A percentile compares a stretch with the other conserved stretches of the same genome.
These are phyloP conservation scores for Halichoeres trimaculatus DNA, from an alignment of 2,113 vertebrate species.

Conservation along the genomic window DNA sequence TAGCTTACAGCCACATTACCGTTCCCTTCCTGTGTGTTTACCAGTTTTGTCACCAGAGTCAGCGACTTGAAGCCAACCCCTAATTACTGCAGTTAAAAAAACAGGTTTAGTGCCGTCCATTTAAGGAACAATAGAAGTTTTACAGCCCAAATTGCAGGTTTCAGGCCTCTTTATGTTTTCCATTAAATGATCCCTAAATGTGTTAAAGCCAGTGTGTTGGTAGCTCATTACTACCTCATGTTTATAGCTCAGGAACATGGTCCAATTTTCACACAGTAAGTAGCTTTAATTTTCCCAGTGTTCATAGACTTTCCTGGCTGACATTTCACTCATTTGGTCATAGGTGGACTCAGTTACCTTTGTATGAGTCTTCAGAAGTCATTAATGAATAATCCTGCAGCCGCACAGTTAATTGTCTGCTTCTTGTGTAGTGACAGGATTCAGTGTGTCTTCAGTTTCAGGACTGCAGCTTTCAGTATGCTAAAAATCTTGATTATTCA, in stretches of 20 bases:
- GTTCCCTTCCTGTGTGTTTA: not conserved
- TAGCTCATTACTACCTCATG: conserved; percentile 9
- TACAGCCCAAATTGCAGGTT: conserved; percentile 31
- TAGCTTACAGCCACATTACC: not conserved
- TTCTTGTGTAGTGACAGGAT: conserved; percentile 6
- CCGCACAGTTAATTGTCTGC: conserved; percentile 16
- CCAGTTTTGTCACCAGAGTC: conserved; percentile 10
- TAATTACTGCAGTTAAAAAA: conserved; percentile 58
- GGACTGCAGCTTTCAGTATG: not conserved
- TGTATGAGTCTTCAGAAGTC: conserved; percentile 19
- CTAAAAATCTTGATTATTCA: conserved; percentile 28
- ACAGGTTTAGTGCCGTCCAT: conserved; percentile 62
- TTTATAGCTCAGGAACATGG: not conserved
- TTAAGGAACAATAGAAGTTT: conserved; percentile 61
- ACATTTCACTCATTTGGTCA: conserved; percentile 8
- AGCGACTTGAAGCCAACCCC: conserved; percentile 23
- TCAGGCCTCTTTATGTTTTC: conserved; percentile 21
- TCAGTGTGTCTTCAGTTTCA: conserved; percentile 28
- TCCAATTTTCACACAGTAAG: not conserved
- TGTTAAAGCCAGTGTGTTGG: conserved; percentile 16
- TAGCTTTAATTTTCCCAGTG: not conserved
- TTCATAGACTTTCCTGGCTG: not conserved
- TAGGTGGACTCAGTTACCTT: conserved; percentile 6
- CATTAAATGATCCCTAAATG: conserved; percentile 39
- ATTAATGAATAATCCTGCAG: conserved; percentile 37